Conservation (phyloP, 2,888 invertebrate genomes). For the Yponomeuta sedellus region DNA sequence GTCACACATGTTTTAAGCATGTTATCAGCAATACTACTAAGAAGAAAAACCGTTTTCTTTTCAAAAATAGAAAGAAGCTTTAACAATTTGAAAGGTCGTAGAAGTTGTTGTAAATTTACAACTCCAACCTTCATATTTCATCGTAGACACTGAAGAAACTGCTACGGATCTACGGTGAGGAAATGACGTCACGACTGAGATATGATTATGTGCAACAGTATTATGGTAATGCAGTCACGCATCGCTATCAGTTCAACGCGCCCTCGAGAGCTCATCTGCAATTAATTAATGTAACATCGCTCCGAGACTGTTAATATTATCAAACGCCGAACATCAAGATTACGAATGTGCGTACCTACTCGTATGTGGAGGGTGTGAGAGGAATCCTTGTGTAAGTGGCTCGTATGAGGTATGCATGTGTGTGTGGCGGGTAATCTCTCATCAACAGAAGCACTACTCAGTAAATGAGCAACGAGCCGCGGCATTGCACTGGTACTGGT, state of each 20-base stretch:
- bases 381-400: neutral
- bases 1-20: too few species aligned
- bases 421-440: neutral
- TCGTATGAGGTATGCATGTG: neutral
- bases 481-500: too few species aligned
- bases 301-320: neutral
- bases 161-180: too few species aligned
- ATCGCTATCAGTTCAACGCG: neutral
- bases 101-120: too few species aligned
- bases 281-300: neutral
- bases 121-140: too few species aligned
- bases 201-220: neutral
- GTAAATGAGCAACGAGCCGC: neutral
- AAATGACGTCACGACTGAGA: neutral
- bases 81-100: too few species aligned
- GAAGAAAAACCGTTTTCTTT: too few species aligned
- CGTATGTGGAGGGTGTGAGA: neutral
- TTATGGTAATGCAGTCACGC: neutral
- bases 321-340: constrained; percentile 1
- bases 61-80: too few species aligned
- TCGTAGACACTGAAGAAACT: too few species aligned
- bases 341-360: neutral
- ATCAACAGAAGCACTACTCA: neutral
- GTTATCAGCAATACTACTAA: too few species aligned
- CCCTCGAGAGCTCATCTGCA: neutral